A percentile compares a stretch with the other conserved stretches of the same genome.
These are phyloP conservation scores for Amiota minor DNA, from an alignment of 2,888 invertebrate species.

Conservation along the genomic window DNA sequence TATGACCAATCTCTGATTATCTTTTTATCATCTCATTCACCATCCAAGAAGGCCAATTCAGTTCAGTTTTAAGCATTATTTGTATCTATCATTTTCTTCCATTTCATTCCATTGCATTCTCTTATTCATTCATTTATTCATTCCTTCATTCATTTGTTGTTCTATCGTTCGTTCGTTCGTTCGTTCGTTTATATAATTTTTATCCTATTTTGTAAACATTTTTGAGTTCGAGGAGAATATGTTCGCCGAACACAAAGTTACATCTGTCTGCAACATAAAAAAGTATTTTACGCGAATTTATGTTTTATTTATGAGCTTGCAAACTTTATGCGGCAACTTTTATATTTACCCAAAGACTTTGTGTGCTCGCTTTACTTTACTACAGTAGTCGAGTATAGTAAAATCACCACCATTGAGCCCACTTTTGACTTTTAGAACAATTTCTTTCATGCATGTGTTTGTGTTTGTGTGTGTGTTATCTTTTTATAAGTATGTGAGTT, in stretches of 20 bases:
- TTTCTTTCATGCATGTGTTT: background rate
- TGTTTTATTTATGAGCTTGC: slow-evolving; percentile 65
- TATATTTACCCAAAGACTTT: slow-evolving; percentile 2
- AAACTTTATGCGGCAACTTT: slow-evolving; percentile 29
- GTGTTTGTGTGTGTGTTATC: background rate
- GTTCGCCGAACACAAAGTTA: slow-evolving; percentile 41
- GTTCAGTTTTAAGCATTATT: slow-evolving; percentile 52
- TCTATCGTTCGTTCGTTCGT: background rate
- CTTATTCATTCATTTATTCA: too few species aligned
- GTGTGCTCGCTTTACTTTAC: background rate
- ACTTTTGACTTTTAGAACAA: background rate
- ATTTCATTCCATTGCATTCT: too few species aligned
- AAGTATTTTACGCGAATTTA: slow-evolving; percentile 56
- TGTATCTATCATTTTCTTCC: slow-evolving; percentile 43
- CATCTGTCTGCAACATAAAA: slow-evolving; percentile 18
- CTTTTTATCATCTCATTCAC: too few species aligned
- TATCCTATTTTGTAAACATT: slow-evolving; percentile 66
- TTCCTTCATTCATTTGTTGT: too few species aligned
- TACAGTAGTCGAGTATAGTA: background rate
- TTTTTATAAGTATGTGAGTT: background rate
- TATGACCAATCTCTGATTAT: too few species aligned
- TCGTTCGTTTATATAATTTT: slow-evolving; percentile 34
- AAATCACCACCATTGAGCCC: background rate
- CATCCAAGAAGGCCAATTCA: too few species aligned
- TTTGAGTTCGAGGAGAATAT: slow-evolving; percentile 53